A percentile compares a stretch with the other conserved stretches of the same genome.
These are phyloP conservation scores for Triplophysa siluroides DNA, from an alignment of 2,113 vertebrate species.

Conservation along the genomic window DNA sequence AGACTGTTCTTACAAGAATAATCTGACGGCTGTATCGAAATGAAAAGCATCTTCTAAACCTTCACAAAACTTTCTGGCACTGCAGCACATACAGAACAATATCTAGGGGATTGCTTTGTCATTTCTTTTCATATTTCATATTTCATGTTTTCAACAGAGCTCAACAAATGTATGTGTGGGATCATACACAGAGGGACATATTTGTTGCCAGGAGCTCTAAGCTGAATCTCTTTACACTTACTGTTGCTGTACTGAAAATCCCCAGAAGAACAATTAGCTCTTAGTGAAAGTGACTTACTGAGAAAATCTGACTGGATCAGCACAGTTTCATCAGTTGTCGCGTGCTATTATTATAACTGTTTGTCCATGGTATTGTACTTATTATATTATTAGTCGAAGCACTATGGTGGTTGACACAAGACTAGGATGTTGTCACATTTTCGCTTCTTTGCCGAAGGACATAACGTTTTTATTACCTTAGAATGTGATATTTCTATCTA, in stretches of 20 bases:
- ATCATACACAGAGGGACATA: not conserved
- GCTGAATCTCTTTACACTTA: not conserved
- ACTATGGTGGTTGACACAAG: too few species aligned
- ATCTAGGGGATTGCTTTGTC: constrained; percentile 22
- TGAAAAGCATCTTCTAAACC: not conserved
- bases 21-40: not conserved
- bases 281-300: not conserved
- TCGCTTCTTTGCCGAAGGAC: too few species aligned
- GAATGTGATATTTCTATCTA: too few species aligned
- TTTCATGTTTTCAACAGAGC: not conserved
- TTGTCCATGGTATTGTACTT: too few species aligned
- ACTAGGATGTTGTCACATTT: too few species aligned
- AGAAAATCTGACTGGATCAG: too few species aligned
- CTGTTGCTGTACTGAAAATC: not conserved
- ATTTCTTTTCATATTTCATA: not conserved
- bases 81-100: not conserved
- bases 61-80: not conserved
- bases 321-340: too few species aligned
- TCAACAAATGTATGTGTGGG: not conserved
- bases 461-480: too few species aligned
- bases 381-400: too few species aligned
- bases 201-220: not conserved
- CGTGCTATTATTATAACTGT: too few species aligned
- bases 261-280: not conserved
- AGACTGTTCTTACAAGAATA: not conserved